Conservation (phyloP, 2,113 vertebrate genomes). For the Mesoclemmys tuberculata region DNA sequence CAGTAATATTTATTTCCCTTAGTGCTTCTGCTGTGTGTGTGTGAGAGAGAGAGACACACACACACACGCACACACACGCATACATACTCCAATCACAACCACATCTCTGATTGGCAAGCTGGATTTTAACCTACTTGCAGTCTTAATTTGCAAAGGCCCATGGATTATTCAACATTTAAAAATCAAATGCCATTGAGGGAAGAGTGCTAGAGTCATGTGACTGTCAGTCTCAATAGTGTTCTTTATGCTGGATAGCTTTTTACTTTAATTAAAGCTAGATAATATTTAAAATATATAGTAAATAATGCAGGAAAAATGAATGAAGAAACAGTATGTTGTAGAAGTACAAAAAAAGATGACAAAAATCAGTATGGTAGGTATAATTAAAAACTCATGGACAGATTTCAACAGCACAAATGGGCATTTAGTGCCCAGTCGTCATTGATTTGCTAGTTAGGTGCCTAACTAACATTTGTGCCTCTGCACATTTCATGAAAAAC, state of each 20-base stretch:
- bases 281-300: neutral
- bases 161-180: neutral
- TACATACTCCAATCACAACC: neutral
- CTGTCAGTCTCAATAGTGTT: too few species aligned
- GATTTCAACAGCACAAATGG: neutral
- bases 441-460: too few species aligned
- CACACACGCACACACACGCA: too few species aligned
- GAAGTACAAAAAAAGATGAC: neutral
- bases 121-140: neutral
- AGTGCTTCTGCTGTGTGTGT: neutral
- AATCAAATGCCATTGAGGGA: neutral
- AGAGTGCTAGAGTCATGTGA: neutral
- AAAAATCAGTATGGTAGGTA: rapidly evolving
- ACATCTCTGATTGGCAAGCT: neutral
- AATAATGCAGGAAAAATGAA: neutral
- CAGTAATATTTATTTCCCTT: neutral
- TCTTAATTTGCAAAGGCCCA: neutral
- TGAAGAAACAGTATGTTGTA: neutral
- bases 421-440: neutral
- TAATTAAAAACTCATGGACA: neutral
- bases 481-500: neutral
- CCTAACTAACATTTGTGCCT: too few species aligned
- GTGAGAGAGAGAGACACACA: neutral
- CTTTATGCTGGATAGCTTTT: too few species aligned
- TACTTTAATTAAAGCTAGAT: too few species aligned